These are phyloP conservation scores for Mergus octosetaceus DNA, from an alignment of 2,797 vertebrate genomes.

Conservation along the genomic window DNA sequence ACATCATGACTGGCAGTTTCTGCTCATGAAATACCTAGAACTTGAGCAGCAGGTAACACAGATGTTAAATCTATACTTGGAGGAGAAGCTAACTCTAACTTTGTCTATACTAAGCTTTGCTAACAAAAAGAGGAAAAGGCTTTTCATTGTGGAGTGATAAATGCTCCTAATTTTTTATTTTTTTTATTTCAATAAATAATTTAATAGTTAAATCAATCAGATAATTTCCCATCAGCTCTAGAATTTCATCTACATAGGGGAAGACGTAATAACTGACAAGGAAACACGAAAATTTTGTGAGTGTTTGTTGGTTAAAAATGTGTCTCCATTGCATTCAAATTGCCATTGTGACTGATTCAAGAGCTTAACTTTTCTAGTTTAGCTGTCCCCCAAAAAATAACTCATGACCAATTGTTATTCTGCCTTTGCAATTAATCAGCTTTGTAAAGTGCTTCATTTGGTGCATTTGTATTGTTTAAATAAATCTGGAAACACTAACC, in stretches of 20 bases:
- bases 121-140: background rate
- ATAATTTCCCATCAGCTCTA: background rate
- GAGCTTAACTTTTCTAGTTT: slow-evolving; percentile 81
- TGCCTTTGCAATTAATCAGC: slow-evolving; percentile 84
- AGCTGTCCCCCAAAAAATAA: slow-evolving; percentile 74
- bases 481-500: slow-evolving; percentile 82
- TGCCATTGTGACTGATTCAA: slow-evolving; percentile 79
- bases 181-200: background rate
- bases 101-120: background rate
- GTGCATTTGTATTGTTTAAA: slow-evolving; percentile 78
- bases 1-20: background rate
- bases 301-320: slow-evolving; percentile 12
- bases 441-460: slow-evolving; percentile 81
- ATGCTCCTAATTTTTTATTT: background rate
- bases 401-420: slow-evolving; percentile 82
- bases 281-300: background rate
- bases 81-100: background rate
- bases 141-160: background rate
- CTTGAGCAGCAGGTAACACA: background rate
- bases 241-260: background rate
- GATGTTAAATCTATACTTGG: background rate
- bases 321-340: slow-evolving; percentile 56
- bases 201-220: background rate
- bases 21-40: background rate
- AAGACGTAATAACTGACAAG: background rate